Conservation (phyloP, 2,797 vertebrate species). For the Sebastes trivittatus region DNA sequence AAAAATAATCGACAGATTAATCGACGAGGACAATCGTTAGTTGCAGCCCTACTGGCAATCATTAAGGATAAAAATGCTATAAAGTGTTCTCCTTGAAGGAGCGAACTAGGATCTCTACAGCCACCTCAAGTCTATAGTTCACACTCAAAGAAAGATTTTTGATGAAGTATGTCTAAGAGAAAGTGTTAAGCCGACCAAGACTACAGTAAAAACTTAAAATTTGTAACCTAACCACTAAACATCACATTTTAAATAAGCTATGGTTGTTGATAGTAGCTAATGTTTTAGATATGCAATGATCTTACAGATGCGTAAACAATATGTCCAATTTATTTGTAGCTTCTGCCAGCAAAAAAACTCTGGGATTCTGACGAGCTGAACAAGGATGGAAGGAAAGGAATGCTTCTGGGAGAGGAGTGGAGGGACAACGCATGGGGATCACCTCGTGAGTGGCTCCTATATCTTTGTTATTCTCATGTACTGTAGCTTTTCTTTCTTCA, state of each 20-base stretch:
- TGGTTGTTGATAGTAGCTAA: neutral
- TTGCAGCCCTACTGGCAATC: neutral
- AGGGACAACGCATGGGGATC: slow-evolving; percentile 96
- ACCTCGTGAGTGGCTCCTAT: slow-evolving; percentile 88
- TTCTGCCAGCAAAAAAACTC: slow-evolving; percentile 97
- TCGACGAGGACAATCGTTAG: too few species aligned
- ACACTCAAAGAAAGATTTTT: neutral
- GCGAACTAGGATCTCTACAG: neutral
- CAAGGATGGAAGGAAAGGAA: slow-evolving; percentile 98
- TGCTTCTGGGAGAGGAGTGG: slow-evolving; percentile 98
- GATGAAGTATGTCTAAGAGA: neutral
- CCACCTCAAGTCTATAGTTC: neutral
- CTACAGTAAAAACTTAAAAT: neutral
- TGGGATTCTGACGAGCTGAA: slow-evolving; percentile 98
- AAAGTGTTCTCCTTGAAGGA: neutral
- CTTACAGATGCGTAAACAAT: neutral
- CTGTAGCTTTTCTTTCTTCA: neutral
- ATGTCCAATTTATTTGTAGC: slow-evolving; percentile 72
- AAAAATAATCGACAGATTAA: too few species aligned
- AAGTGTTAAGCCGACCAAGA: neutral
- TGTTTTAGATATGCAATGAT: neutral
- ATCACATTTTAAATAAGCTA: neutral
- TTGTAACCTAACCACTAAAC: neutral
- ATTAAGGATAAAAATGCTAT: neutral
- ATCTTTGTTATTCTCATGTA: neutral